These are phyloP conservation scores for Dolichallabes microphthalmus DNA, from an alignment of 2,113 vertebrate species.

Conservation along the genomic window DNA sequence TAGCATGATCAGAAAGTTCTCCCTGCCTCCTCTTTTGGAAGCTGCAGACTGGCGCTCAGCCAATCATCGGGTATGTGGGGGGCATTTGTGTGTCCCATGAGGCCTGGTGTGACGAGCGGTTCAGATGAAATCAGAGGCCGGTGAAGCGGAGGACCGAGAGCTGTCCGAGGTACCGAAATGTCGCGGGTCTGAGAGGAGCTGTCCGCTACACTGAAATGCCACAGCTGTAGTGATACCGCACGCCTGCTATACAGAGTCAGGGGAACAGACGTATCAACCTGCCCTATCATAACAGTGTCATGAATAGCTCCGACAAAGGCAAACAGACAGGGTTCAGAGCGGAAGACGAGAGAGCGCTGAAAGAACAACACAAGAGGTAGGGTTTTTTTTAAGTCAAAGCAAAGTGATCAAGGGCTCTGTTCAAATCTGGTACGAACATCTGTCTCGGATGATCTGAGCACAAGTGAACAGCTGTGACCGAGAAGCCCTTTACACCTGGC, in stretches of 20 bases:
- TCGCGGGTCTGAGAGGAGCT: conserved; percentile 39
- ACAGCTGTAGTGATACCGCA: conserved; percentile 23
- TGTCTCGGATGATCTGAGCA: not conserved
- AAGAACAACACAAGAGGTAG: not conserved
- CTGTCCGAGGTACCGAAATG: conserved; percentile 34
- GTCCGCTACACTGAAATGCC: conserved; percentile 63
- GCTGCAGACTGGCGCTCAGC: conserved; percentile 26
- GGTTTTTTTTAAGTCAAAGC: not conserved
- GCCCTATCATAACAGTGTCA: conserved; percentile 27
- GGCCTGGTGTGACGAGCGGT: conserved; percentile 3
- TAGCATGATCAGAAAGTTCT: not conserved
- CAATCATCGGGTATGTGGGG: conserved; percentile 34
- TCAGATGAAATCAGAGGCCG: conserved; percentile 39
- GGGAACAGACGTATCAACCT: conserved; percentile 38
- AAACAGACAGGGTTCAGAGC: not conserved
- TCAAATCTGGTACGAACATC: not conserved
- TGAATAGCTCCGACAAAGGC: conserved; percentile 42
- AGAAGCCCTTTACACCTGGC: conserved; percentile 6
- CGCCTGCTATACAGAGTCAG: not conserved
- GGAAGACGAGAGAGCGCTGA: not conserved
- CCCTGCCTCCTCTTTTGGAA: conserved; percentile 17
- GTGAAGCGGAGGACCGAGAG: conserved; percentile 14
- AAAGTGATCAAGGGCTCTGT: not conserved
- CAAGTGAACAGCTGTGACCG: not conserved
- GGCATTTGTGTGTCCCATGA: conserved; percentile 19